These are phyloP conservation scores for Brachirus orientalis DNA, from an alignment of 2,113 vertebrate species.

Conservation along the genomic window DNA sequence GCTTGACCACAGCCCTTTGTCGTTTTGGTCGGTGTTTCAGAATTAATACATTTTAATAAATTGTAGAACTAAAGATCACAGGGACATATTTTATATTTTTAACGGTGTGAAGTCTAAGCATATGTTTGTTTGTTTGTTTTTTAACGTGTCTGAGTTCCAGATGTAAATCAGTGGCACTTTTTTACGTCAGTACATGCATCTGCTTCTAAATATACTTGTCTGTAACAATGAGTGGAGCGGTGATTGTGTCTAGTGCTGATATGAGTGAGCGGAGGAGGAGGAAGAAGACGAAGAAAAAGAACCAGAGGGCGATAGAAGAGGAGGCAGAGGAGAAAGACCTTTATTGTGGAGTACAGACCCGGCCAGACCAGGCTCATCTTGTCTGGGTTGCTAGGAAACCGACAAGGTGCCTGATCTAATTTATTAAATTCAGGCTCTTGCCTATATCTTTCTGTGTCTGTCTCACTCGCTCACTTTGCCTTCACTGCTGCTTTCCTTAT, in stretches of 20 bases:
- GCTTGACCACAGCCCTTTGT: too few relatives aligned
- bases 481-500: slow-evolving; percentile 67
- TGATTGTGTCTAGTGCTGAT: slow-evolving; percentile 31
- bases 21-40: too few relatives aligned
- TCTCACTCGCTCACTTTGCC: slow-evolving; percentile 56
- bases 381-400: slow-evolving; percentile 83
- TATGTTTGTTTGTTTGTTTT: background rate
- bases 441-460: slow-evolving; percentile 46
- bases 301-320: slow-evolving; percentile 14
- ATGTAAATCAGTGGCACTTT: slow-evolving; percentile 13
- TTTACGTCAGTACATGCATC: slow-evolving; percentile 15
- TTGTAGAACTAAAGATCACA: background rate
- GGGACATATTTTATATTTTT: background rate
- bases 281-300: background rate
- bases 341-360: slow-evolving; percentile 71
- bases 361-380: slow-evolving; percentile 73
- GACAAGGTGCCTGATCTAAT: slow-evolving; percentile 79
- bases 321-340: slow-evolving; percentile 58
- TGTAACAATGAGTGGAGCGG: slow-evolving; percentile 17
- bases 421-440: slow-evolving; percentile 80
- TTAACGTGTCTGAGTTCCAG: slow-evolving; percentile 4
- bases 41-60: too few relatives aligned
- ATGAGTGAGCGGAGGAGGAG: slow-evolving; percentile 31
- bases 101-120: too few relatives aligned
- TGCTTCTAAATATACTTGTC: slow-evolving; percentile 30